Evolutionary conservation across 53 echinoderm and acorn worm genomes (phyloP).

Genomic region (Paracentrotus lividus): DNA sequence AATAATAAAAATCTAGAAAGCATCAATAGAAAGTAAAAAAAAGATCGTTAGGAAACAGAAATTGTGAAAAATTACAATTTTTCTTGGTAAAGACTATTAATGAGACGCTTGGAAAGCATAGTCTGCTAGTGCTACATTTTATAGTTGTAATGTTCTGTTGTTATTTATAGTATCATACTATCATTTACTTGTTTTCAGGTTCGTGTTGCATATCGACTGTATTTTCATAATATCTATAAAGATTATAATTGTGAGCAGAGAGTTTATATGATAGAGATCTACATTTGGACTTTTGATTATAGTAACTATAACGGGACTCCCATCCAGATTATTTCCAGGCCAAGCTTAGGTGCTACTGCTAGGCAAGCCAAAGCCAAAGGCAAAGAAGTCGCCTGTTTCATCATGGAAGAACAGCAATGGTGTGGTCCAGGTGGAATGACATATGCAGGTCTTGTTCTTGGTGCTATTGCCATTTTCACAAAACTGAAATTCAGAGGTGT

Average conservation of each 20-base stretch:
- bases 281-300: too few relatives aligned
- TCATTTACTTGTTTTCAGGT: background rate
- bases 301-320: too few relatives aligned
- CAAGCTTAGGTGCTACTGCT: too few relatives aligned
- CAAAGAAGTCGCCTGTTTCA: too few relatives aligned
- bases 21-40: background rate
- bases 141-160: too few relatives aligned
- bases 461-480: slow-evolving; percentile 19
- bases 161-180: too few relatives aligned
- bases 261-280: too few relatives aligned
- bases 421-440: background rate
- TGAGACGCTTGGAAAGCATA: background rate
- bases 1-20: background rate
- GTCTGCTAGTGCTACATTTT: background rate
- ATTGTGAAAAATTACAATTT: background rate
- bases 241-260: too few relatives aligned
- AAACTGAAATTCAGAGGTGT: slow-evolving; percentile 73
- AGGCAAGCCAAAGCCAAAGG: too few relatives aligned
- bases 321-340: too few relatives aligned
- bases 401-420: too few relatives aligned
- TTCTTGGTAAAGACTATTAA: background rate
- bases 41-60: background rate
- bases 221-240: background rate
- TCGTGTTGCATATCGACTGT: background rate
- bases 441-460: slow-evolving; percentile 32